These are phyloP conservation scores for Monopterus albus DNA, from an alignment of 2,113 vertebrate genomes.

Conservation along the genomic window DNA sequence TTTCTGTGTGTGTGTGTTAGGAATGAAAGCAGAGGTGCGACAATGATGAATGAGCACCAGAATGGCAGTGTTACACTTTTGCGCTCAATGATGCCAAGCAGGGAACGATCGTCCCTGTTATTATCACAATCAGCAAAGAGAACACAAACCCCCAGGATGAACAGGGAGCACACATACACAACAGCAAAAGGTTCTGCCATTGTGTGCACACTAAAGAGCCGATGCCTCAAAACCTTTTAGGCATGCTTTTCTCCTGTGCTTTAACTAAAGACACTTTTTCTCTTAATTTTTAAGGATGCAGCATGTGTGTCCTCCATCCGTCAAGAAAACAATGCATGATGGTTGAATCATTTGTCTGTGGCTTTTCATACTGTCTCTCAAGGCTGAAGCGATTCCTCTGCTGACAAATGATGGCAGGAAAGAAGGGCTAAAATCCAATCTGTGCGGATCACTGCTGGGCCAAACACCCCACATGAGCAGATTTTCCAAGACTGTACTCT, in stretches of 20 bases:
- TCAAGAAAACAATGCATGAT: slow-evolving; percentile 55
- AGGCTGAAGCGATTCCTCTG: slow-evolving; percentile 62
- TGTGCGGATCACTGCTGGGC: slow-evolving; percentile 35
- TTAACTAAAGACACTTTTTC: slow-evolving; percentile 37
- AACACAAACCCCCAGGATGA: slow-evolving; percentile 29
- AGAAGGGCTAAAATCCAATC: slow-evolving; percentile 50
- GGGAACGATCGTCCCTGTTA: slow-evolving; percentile 60
- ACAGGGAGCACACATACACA: not conserved
- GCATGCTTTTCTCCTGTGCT: slow-evolving; percentile 47
- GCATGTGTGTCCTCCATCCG: slow-evolving; percentile 49
- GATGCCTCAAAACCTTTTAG: slow-evolving; percentile 18
- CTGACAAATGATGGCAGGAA: slow-evolving; percentile 55
- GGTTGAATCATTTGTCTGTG: slow-evolving; percentile 69
- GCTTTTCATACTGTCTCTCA: slow-evolving; percentile 67
- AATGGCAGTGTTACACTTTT: slow-evolving; percentile 51
- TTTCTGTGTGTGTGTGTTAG: slow-evolving; percentile 27
- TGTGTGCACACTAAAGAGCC: not conserved
- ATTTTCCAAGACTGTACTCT: slow-evolving; percentile 35
- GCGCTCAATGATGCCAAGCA: slow-evolving; percentile 53
- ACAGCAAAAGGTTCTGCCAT: slow-evolving; percentile 4
- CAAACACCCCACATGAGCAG: slow-evolving; percentile 28
- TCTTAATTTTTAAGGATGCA: slow-evolving; percentile 49
- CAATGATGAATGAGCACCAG: slow-evolving; percentile 74
- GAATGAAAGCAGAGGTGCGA: slow-evolving; percentile 30
- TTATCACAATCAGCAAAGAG: slow-evolving; percentile 65